Evolutionary conservation across 2,888 invertebrate genomes (phyloP).

Genomic region (Carpatolechia fugitivella): DNA sequence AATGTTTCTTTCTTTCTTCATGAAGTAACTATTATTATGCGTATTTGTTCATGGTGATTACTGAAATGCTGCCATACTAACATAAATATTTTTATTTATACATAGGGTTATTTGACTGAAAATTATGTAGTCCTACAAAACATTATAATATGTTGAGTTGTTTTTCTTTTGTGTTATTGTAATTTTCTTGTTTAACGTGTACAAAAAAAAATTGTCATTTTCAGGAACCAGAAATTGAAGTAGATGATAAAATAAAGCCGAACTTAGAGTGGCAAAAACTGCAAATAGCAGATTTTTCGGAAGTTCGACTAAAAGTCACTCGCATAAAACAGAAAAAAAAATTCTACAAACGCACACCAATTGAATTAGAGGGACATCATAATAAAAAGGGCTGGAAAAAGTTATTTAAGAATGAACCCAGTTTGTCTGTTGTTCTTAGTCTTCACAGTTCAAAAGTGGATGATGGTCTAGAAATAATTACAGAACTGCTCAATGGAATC

Average conservation of each 20-base stretch:
- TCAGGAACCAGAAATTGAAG: constrained; percentile 37
- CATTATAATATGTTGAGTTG: too few species aligned
- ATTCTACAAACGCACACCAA: constrained; percentile 36
- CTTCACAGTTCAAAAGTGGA: constrained; percentile 46
- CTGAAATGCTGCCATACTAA: too few species aligned
- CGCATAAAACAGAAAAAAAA: constrained; percentile 37
- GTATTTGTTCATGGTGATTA: too few species aligned
- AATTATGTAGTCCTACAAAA: too few species aligned
- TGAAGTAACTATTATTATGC: too few species aligned
- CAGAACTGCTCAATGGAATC: constrained; percentile 41
- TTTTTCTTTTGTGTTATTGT: too few species aligned
- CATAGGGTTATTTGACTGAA: too few species aligned
- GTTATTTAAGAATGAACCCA: constrained; percentile 55
- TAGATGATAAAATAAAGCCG: constrained; percentile 55
- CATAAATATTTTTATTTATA: too few species aligned
- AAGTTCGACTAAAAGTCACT: constrained; percentile 77
- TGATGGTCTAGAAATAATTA: constrained; percentile 49
- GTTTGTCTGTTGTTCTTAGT: constrained; percentile 55
- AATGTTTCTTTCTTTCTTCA: too few species aligned
- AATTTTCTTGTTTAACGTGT: too few species aligned
- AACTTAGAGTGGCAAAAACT: constrained; percentile 83
- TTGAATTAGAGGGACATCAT: constrained; percentile 32
- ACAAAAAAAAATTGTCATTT: too few species aligned
- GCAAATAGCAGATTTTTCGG: constrained; percentile 83
- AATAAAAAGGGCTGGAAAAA: constrained; percentile 41